Conservation (phyloP, 2,797 vertebrate species). For the Passerculus sandwichensis region DNA sequence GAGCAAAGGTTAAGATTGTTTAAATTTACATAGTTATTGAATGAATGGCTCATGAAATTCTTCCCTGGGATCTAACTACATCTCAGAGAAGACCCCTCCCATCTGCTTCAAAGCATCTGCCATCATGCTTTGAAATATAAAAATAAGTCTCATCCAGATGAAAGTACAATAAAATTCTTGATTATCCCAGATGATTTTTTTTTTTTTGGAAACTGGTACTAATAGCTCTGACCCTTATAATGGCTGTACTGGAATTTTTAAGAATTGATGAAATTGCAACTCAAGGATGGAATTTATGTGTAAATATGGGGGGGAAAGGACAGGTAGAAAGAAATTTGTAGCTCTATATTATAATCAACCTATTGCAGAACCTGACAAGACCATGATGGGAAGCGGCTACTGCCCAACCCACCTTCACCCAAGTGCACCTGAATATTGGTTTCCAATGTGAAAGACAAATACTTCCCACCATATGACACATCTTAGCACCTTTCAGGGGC, state of each 20-base stretch:
- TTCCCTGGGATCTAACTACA: background rate
- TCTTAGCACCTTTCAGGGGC: background rate
- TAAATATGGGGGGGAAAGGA: fast-evolving
- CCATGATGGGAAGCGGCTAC: background rate
- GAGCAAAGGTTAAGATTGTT: background rate
- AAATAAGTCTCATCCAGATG: background rate
- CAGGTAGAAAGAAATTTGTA: background rate
- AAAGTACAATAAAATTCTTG: background rate
- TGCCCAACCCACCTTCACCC: background rate
- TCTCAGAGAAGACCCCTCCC: background rate
- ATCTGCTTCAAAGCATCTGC: background rate
- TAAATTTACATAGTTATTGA: fast-evolving
- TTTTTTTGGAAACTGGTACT: background rate
- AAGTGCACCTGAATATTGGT: background rate
- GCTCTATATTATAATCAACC: background rate
- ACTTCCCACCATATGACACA: background rate
- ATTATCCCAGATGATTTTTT: background rate
- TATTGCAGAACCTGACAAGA: background rate
- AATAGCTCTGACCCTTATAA: background rate
- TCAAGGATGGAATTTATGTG: background rate
- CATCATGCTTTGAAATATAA: background rate
- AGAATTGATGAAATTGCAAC: background rate
- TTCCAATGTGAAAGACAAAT: background rate
- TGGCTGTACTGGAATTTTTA: background rate
- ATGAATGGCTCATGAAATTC: background rate